Conservation (phyloP, 2,797 vertebrate genomes). For the Falco berigora region DNA sequence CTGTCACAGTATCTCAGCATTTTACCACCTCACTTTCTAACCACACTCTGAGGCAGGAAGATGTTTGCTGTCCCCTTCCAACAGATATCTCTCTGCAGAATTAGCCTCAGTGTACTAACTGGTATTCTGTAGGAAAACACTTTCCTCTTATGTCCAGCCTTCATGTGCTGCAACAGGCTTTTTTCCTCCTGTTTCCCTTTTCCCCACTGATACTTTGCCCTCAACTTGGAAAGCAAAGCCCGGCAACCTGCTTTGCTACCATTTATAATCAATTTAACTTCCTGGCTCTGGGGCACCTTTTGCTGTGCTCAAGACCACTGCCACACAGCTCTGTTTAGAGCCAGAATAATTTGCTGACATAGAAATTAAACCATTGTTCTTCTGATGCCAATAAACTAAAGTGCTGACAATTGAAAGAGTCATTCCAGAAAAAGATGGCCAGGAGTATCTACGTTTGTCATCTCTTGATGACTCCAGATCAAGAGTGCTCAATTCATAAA, state of each 20-base stretch:
- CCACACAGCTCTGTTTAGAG: background rate
- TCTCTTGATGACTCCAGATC: background rate
- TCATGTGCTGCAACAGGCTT: background rate
- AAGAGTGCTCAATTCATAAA: constrained; percentile 23
- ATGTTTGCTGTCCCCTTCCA: background rate
- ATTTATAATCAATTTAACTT: background rate
- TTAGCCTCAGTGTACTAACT: background rate
- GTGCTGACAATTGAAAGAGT: constrained; percentile 2
- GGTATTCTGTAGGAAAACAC: background rate
- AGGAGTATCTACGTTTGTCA: background rate
- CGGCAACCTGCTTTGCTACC: background rate
- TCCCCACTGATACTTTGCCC: background rate
- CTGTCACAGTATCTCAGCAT: background rate
- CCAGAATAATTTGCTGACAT: constrained; percentile 10
- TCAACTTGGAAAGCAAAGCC: background rate
- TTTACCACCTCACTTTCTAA: background rate
- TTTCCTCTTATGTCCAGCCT: background rate
- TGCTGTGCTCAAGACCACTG: background rate
- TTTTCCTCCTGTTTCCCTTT: background rate
- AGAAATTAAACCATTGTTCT: constrained; percentile 34
- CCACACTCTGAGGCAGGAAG: background rate
- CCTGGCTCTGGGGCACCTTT: constrained; percentile 8
- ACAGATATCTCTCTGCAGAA: background rate
- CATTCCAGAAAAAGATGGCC: background rate
- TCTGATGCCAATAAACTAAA: background rate